Conservation (phyloP, 2,797 vertebrate genomes). For the Melanotaenia parkinsoni region DNA sequence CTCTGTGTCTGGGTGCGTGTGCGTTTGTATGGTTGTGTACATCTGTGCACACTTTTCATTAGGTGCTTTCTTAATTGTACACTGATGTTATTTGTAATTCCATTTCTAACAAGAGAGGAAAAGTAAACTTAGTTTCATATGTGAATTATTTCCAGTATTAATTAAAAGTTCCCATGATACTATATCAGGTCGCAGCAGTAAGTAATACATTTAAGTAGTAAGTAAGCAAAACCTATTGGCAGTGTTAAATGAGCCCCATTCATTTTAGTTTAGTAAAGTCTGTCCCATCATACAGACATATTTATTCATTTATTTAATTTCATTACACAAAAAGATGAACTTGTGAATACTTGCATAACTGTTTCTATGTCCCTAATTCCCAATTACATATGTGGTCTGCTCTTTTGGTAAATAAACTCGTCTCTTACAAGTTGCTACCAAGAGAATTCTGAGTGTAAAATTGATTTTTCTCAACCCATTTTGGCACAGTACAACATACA, state of each 20-base stretch:
- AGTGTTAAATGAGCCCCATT: background rate
- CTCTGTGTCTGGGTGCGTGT: background rate
- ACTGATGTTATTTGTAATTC: no score
- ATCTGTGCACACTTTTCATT: background rate
- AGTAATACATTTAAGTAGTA: background rate
- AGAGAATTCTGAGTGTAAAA: conserved; percentile 15
- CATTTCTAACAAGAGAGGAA: background rate
- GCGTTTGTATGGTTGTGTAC: conserved; percentile 1
- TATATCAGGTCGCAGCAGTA: no score
- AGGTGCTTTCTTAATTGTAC: background rate
- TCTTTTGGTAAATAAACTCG: conserved; percentile 18
- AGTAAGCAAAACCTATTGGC: background rate
- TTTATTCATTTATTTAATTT: background rate
- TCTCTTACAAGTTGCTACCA: conserved; percentile 6
- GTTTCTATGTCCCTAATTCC: background rate
- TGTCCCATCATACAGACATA: background rate
- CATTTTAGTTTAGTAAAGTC: background rate
- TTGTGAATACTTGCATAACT: background rate
- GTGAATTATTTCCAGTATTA: no score
- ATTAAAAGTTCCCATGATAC: no score
- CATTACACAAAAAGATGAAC: background rate
- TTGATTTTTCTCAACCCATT: conserved; percentile 23
- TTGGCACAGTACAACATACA: conserved; percentile 21
- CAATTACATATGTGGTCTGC: background rate
- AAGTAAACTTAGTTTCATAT: background rate